Evolutionary conservation across 2,888 invertebrate genomes (phyloP).

Genomic region (Papilio gigon): DNA sequence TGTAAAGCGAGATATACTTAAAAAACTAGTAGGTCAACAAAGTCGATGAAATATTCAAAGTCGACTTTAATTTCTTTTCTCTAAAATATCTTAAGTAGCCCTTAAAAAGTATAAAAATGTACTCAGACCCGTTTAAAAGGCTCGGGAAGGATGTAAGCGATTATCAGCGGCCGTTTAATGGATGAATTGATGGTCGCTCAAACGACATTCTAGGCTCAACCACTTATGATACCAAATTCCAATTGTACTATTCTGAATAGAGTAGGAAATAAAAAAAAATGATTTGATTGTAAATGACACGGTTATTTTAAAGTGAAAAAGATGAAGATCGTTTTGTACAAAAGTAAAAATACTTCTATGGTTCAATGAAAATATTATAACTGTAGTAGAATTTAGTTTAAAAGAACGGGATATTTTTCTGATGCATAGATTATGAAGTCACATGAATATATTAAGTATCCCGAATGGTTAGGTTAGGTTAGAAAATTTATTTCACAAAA

Average conservation of each 20-base stretch:
- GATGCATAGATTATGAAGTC: too few species aligned
- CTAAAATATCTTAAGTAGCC: slow-evolving; percentile 42
- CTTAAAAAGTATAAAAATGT: slow-evolving; percentile 56
- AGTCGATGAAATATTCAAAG: slow-evolving; percentile 39
- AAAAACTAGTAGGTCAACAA: background rate
- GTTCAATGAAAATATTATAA: too few species aligned
- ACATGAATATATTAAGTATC: too few species aligned
- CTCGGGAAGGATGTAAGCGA: slow-evolving; percentile 70
- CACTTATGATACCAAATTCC: slow-evolving; percentile 25
- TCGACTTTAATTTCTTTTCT: slow-evolving; percentile 39
- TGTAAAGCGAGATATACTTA: background rate
- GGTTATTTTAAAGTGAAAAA: background rate
- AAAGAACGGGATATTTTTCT: too few species aligned
- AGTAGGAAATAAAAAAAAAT: background rate
- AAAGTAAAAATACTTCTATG: too few species aligned
- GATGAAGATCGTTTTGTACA: too few species aligned
- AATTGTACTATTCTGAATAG: slow-evolving; percentile 5
- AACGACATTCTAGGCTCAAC: slow-evolving; percentile 25
- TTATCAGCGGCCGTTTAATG: slow-evolving; percentile 66
- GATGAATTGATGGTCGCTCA: slow-evolving; percentile 38
- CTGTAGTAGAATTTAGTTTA: too few species aligned
- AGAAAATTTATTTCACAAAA: too few species aligned
- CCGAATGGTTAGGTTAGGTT: too few species aligned
- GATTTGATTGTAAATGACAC: background rate
- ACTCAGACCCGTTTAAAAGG: slow-evolving; percentile 59